Evolutionary conservation across 2,797 vertebrate genomes (phyloP).

Genomic region (Hemibagrus guttatus): DNA sequence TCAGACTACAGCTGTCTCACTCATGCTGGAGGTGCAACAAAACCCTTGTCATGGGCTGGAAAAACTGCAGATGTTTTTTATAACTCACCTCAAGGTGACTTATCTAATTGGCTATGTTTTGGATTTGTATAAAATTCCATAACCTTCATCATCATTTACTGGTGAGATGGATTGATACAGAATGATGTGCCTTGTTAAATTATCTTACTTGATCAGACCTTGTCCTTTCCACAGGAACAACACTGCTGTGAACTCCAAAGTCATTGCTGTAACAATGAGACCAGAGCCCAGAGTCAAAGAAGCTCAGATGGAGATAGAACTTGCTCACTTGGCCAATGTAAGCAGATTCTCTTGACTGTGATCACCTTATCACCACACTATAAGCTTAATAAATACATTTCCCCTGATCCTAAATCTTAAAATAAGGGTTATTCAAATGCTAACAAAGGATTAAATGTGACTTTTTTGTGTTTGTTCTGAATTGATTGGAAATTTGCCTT

Average conservation of each 20-base stretch:
- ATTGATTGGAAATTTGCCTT: neutral
- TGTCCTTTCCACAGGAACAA: slow-evolving; percentile 83
- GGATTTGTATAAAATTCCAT: neutral
- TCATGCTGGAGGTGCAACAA: neutral
- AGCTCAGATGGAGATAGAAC: slow-evolving; percentile 93
- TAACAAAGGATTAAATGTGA: neutral
- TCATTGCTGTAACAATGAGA: slow-evolving; percentile 95
- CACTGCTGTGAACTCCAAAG: slow-evolving; percentile 96
- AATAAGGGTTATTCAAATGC: neutral
- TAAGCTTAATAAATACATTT: neutral
- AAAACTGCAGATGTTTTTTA: slow-evolving; percentile 1
- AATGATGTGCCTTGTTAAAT: neutral
- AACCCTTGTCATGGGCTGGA: neutral
- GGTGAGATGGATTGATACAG: neutral
- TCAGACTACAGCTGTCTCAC: neutral
- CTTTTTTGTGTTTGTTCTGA: neutral
- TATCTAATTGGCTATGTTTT: neutral
- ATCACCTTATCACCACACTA: neutral
- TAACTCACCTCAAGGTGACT: neutral
- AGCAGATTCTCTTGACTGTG: slow-evolving; percentile 64
- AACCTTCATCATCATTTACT: neutral
- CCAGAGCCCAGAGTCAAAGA: slow-evolving; percentile 89
- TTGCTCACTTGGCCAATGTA: slow-evolving; percentile 96
- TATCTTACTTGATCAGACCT: neutral
- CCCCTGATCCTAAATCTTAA: neutral